Percentiles rank a stretch among this genome's conserved stretches.
Conservation (phyloP, 2,888 invertebrate genomes). For the Cosmorhoe ocellata region DNA sequence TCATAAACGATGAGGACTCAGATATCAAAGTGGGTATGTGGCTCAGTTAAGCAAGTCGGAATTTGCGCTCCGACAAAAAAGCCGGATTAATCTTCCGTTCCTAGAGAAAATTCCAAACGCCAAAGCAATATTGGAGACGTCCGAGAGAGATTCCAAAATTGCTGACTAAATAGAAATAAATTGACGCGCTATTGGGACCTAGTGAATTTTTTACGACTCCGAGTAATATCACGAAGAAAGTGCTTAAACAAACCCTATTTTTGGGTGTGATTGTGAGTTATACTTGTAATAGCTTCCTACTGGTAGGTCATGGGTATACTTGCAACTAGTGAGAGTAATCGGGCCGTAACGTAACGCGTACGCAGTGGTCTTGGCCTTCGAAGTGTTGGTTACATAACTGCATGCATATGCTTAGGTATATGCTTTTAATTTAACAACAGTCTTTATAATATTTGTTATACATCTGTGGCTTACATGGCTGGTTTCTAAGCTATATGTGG, state of each 20-base stretch:
- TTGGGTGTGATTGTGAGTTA: too few species aligned
- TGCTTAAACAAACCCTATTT: too few species aligned
- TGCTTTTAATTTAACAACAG: too few species aligned
- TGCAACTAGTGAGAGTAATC: neutral
- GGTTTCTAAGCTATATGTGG: too few species aligned
- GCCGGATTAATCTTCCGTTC: neutral
- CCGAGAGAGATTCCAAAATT: conserved; percentile 39
- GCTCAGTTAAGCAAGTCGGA: too few species aligned
- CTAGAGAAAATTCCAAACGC: conserved; percentile 32
- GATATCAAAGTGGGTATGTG: too few species aligned
- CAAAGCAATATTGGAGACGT: conserved; percentile 40
- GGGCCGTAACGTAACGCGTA: conserved; percentile 1
- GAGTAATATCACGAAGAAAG: neutral
- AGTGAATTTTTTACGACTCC: conserved; percentile 1
- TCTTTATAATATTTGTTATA: too few species aligned
- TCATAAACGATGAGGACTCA: too few species aligned
- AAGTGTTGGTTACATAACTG: neutral
- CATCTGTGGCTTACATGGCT: too few species aligned
- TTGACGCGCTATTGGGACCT: conserved; percentile 23
- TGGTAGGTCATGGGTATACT: neutral
- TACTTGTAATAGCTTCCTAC: neutral
- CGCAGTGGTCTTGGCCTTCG: neutral
- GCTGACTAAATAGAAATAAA: conserved; percentile 34
- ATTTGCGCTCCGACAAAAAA: too few species aligned
- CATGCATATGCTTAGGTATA: too few species aligned